Conservation (phyloP, 2,113 vertebrate genomes). For the Syrmaticus mikado region DNA sequence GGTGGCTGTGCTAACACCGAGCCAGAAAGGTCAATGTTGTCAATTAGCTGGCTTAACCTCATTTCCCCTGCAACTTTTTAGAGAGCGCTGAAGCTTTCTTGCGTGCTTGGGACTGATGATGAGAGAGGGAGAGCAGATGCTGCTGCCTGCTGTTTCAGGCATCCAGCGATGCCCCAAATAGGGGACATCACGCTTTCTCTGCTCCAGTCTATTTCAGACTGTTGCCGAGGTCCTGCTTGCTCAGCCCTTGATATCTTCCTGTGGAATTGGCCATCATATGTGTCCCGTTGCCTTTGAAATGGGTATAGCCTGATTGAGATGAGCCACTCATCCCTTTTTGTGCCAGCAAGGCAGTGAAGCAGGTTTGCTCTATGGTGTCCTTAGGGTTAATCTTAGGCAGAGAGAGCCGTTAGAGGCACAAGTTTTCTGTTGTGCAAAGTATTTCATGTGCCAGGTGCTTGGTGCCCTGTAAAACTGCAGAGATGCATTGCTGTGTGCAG, state of each 20-base stretch:
- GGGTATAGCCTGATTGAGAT: not conserved
- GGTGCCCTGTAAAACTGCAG: not conserved
- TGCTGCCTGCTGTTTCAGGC: not conserved
- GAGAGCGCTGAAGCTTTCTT: constrained; percentile 13
- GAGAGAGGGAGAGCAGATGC: not conserved
- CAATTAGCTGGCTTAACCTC: constrained; percentile 66
- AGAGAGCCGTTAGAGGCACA: not conserved
- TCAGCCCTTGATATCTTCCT: not conserved
- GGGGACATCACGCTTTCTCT: not conserved
- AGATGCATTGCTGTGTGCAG: not conserved
- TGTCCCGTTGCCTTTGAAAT: not conserved
- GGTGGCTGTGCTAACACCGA: constrained; percentile 28
- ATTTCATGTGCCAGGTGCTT: constrained; percentile 35
- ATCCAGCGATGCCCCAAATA: accelerated
- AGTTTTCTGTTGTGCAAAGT: not conserved
- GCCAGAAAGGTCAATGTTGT: constrained; percentile 57
- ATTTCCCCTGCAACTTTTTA: constrained; percentile 34
- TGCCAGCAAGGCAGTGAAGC: not conserved
- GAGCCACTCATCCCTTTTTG: not conserved
- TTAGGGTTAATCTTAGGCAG: not conserved
- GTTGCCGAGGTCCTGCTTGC: not conserved
- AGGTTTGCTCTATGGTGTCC: not conserved
- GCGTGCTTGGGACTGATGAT: not conserved
- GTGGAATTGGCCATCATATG: not conserved
- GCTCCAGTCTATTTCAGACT: not conserved